phyloP scores from a whole-genome alignment of 2,113 vertebrate genomes.

The Gobiocypris rarus region DNA sequence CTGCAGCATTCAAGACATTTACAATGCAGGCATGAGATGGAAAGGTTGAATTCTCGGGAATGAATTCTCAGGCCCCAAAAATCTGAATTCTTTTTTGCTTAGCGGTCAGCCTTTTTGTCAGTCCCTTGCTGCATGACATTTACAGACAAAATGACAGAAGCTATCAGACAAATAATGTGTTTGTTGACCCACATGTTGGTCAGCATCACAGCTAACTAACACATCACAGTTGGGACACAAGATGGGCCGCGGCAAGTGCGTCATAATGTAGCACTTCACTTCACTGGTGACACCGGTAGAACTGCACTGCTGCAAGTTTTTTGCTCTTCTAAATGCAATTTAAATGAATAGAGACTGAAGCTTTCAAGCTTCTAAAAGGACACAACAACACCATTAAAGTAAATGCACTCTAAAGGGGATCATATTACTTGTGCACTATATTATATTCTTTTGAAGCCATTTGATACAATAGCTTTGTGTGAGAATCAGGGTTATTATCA shows the following conservation, averaged over 20 bases:
- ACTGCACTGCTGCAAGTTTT: neutral
- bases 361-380: conserved; percentile 6
- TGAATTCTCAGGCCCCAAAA: neutral
- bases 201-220: conserved; percentile 34
- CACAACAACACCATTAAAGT: neutral
- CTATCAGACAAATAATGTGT: conserved; percentile 49
- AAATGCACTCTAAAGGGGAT: conserved; percentile 17
- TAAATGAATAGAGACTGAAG: neutral
- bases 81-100: neutral
- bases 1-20: conserved; percentile 36
- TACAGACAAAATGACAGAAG: conserved; percentile 45
- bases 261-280: neutral
- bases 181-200: conserved; percentile 41
- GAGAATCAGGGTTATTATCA: neutral
- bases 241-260: conserved; percentile 7
- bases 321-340: neutral
- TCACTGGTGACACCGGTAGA: conserved; percentile 11
- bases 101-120: conserved; percentile 30
- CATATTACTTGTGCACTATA: conserved; percentile 1
- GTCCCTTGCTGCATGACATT: conserved; percentile 44
- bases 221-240: conserved; percentile 28
- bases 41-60: conserved; percentile 23
- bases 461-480: neutral
- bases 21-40: conserved; percentile 10
- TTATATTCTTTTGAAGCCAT: neutral